These are phyloP conservation scores for Pungitius pungitius DNA, from an alignment of 2,113 vertebrate genomes.

Conservation along the genomic window DNA sequence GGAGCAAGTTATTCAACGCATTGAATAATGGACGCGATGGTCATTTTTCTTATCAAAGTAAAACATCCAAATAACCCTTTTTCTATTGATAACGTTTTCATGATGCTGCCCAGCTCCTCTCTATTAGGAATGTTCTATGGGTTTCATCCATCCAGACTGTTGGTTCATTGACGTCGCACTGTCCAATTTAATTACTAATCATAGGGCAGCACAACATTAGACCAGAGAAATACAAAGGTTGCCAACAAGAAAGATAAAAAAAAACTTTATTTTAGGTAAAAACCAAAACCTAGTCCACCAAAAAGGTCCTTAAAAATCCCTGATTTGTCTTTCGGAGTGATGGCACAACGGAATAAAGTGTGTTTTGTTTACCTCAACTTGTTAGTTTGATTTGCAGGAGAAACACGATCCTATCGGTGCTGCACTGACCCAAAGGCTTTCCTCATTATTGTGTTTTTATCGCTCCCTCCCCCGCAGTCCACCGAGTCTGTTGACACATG, in stretches of 20 bases:
- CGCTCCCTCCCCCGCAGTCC: neutral
- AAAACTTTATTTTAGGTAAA: neutral
- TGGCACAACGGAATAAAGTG: neutral
- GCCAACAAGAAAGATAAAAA: neutral
- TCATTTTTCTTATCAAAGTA: neutral
- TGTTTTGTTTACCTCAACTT: neutral
- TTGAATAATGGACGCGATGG: neutral
- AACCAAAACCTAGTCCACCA: neutral
- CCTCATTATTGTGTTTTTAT: neutral
- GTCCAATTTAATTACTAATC: neutral
- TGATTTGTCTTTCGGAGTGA: neutral
- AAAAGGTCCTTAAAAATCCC: neutral
- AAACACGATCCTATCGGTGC: neutral
- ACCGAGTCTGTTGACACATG: neutral
- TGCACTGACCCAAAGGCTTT: neutral
- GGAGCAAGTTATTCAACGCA: neutral
- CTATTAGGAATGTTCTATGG: neutral
- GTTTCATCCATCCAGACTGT: neutral
- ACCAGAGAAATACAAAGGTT: neutral
- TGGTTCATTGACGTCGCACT: neutral
- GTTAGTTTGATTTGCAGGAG: neutral
- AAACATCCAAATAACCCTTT: neutral
- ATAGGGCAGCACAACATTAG: neutral
- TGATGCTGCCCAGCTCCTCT: neutral
- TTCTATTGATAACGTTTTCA: neutral